Percentiles rank a stretch among this genome's conserved stretches.
These are phyloP conservation scores for Epizoanthus ramosus DNA, from an alignment of 92 coral and sea anemone species.

Conservation along the genomic window DNA sequence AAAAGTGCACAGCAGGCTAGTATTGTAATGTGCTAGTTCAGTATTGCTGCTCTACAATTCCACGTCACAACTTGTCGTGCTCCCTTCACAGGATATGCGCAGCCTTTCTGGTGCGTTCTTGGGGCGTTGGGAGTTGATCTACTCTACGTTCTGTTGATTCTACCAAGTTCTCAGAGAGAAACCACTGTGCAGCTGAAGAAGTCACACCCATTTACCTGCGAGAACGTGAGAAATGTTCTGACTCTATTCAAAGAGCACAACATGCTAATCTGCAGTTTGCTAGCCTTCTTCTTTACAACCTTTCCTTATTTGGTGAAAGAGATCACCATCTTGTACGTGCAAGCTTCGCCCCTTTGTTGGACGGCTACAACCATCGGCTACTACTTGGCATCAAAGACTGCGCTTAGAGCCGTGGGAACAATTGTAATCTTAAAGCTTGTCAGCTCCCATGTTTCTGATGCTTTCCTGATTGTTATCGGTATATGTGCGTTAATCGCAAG, in stretches of 20 bases:
- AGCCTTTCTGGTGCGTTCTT: constrained; percentile 63
- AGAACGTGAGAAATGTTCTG: constrained; percentile 26
- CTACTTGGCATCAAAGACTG: constrained; percentile 41
- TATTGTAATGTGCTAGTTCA: too few species aligned
- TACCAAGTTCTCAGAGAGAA: constrained; percentile 54
- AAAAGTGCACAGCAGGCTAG: too few species aligned
- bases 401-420: constrained; percentile 40
- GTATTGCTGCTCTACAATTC: too few species aligned
- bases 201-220: constrained; percentile 27
- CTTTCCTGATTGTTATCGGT: constrained; percentile 49
- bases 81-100: constrained; percentile 54
- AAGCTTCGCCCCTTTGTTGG: constrained; percentile 67
- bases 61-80: too few species aligned
- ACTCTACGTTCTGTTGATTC: constrained; percentile 47
- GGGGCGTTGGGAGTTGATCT: constrained; percentile 35
- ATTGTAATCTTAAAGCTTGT: constrained; percentile 49
- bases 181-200: constrained; percentile 24
- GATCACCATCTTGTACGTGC: constrained; percentile 50
- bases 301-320: constrained; percentile 46
- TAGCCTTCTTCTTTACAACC: constrained; percentile 50
- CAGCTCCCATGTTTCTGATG: constrained; percentile 46
- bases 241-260: constrained; percentile 38
- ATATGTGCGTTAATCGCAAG: constrained; percentile 33
- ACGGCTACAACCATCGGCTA: constrained; percentile 48
- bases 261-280: constrained; percentile 21